A percentile compares a stretch with the other conserved stretches of the same genome.
These are phyloP conservation scores for Rana temporaria DNA, from an alignment of 2,113 vertebrate species.

Conservation along the genomic window DNA sequence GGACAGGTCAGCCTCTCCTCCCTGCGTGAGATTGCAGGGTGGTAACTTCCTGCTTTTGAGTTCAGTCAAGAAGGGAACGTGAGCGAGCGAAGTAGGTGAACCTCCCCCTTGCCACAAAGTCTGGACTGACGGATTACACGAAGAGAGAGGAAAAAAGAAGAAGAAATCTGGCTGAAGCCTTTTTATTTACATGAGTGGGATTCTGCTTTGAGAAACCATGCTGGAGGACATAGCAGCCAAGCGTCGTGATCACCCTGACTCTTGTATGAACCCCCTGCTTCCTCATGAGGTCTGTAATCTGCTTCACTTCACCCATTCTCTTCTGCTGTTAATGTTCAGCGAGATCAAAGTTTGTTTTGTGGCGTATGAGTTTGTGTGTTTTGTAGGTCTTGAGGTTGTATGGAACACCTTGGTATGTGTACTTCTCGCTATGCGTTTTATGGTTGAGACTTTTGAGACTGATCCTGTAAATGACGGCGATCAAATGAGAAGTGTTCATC, in stretches of 20 bases:
- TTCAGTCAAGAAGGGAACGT: slow-evolving; percentile 51
- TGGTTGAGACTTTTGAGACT: no score
- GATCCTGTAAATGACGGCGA: no score
- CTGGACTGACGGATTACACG: slow-evolving; percentile 38
- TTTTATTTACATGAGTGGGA: slow-evolving; percentile 48
- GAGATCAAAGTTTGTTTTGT: no score
- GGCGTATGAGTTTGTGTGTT: no score
- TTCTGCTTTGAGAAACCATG: slow-evolving; percentile 32
- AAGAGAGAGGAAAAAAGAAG: not conserved
- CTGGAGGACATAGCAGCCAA: slow-evolving; percentile 54
- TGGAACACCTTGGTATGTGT: no score
- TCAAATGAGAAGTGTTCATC: no score
- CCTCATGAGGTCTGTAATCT: slow-evolving; percentile 47
- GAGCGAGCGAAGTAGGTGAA: slow-evolving; percentile 39
- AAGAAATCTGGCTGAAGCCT: slow-evolving; percentile 4
- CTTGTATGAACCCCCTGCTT: slow-evolving; percentile 35
- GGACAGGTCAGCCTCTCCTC: slow-evolving; percentile 54
- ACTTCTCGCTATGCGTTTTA: no score
- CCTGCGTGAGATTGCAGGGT: slow-evolving; percentile 55
- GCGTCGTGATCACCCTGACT: slow-evolving; percentile 46
- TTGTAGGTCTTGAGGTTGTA: no score
- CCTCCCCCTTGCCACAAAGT: slow-evolving; percentile 31
- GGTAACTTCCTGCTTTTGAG: slow-evolving; percentile 55
- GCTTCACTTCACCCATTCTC: not conserved
- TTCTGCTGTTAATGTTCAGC: no score